Percentiles rank a stretch among this genome's conserved stretches.
phyloP scores from a whole-genome alignment of 2,888 invertebrate species.

The Cryptosula pallasiana region DNA sequence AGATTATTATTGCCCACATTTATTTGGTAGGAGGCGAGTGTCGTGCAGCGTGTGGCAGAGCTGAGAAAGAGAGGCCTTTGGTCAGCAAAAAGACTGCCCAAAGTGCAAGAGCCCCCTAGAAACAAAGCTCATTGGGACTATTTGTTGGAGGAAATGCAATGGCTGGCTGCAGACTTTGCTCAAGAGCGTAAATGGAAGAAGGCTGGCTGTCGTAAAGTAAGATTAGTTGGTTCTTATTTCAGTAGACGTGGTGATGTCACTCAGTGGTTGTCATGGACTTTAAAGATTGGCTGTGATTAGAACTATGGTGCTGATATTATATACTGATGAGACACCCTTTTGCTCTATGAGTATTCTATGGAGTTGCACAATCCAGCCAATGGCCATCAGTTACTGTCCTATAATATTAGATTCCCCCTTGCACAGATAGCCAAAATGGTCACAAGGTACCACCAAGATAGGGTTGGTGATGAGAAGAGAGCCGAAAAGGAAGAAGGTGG shows the following conservation, averaged over 20 bases:
- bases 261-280: neutral
- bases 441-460: constrained; percentile 46
- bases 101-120: constrained; percentile 66
- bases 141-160: constrained; percentile 94
- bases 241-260: neutral
- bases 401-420: too few relatives aligned
- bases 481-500: constrained; percentile 88
- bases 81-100: constrained; percentile 85
- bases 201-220: constrained; percentile 79
- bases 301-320: neutral
- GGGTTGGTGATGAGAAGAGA: constrained; percentile 75
- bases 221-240: neutral
- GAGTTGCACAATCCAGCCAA: too few relatives aligned
- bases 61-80: constrained; percentile 89
- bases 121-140: constrained; percentile 97
- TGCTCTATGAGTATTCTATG: constrained; percentile 23
- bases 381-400: too few relatives aligned
- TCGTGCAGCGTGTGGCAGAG: constrained; percentile 84
- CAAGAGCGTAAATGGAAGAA: constrained; percentile 98
- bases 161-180: constrained; percentile 95
- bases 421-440: constrained; percentile 49
- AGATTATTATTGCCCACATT: too few relatives aligned
- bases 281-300: constrained; percentile 4
- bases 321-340: constrained; percentile 3
- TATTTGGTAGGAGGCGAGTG: constrained; percentile 73